Evolutionary conservation across 2,888 invertebrate species (phyloP).

Genomic region (Apoda limacodes): DNA sequence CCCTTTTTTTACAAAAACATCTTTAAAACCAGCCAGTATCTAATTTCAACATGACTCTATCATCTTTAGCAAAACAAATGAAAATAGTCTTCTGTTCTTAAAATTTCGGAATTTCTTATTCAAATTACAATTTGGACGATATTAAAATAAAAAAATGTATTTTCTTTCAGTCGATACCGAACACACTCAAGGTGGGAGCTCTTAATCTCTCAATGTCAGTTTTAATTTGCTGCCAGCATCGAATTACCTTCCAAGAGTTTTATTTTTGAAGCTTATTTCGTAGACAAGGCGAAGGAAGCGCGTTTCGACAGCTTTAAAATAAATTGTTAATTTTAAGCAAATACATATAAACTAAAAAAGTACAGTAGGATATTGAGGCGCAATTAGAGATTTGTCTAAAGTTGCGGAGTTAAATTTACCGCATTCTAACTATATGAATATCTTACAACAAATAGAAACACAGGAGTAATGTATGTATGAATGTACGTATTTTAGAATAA

Average conservation of each 20-base stretch:
- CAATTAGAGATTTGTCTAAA: too few relatives aligned
- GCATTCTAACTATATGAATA: too few relatives aligned
- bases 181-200: conserved; percentile 40
- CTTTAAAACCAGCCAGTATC: too few relatives aligned
- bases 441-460: too few relatives aligned
- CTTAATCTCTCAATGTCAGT: conserved; percentile 68
- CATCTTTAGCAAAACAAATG: too few relatives aligned
- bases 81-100: too few relatives aligned
- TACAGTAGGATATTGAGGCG: too few relatives aligned
- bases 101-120: conserved; percentile 21
- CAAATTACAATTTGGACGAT: conserved; percentile 29
- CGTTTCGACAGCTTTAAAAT: conserved; percentile 47
- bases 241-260: conserved; percentile 61
- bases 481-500: too few relatives aligned
- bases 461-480: too few relatives aligned
- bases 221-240: conserved; percentile 62
- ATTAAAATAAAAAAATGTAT: conserved; percentile 28
- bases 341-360: conserved; percentile 27
- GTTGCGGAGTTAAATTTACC: too few relatives aligned
- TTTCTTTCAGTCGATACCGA: conserved; percentile 35
- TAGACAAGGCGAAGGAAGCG: conserved; percentile 47
- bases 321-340: conserved; percentile 35
- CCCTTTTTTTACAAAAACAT: too few relatives aligned
- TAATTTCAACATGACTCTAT: too few relatives aligned
- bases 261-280: conserved; percentile 50